Conservation (phyloP, 2,797 vertebrate genomes). For the Tapera naevia region DNA sequence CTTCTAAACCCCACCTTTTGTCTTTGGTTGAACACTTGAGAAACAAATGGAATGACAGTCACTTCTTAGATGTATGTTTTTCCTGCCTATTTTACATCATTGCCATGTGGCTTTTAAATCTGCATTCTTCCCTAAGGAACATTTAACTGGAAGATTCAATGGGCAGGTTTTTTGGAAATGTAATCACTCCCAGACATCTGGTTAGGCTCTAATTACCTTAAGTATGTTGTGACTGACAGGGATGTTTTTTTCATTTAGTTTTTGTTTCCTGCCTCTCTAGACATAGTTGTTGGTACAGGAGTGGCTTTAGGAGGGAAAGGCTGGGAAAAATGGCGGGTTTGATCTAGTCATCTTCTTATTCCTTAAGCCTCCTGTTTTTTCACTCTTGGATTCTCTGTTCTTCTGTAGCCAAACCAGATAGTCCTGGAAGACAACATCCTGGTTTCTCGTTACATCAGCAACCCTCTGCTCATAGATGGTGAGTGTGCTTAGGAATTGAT, state of each 20-base stretch:
- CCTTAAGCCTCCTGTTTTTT: neutral
- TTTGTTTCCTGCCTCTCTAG: neutral
- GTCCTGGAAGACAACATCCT: conserved; percentile 92
- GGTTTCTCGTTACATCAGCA: conserved; percentile 94
- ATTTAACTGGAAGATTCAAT: neutral
- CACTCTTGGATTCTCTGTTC: conserved; percentile 46
- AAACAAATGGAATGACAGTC: neutral
- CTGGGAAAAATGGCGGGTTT: neutral
- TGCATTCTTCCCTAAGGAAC: neutral
- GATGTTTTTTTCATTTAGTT: neutral
- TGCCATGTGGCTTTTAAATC: neutral
- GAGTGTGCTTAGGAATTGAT: conserved; percentile 64
- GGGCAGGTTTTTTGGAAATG: neutral
- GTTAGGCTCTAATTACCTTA: neutral
- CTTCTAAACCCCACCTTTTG: neutral
- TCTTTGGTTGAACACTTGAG: neutral
- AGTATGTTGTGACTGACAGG: neutral
- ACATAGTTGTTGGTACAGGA: neutral
- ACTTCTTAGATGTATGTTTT: neutral
- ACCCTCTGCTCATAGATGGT: conserved; percentile 96
- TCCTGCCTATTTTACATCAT: neutral
- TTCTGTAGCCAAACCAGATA: conserved; percentile 90
- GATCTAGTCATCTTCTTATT: neutral
- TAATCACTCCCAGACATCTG: neutral
- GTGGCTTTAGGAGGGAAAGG: neutral